Base-by-base conservation (phyloP, 1,140 invertebrate genomes). In the Leguminivora glycinivorella region DNA sequence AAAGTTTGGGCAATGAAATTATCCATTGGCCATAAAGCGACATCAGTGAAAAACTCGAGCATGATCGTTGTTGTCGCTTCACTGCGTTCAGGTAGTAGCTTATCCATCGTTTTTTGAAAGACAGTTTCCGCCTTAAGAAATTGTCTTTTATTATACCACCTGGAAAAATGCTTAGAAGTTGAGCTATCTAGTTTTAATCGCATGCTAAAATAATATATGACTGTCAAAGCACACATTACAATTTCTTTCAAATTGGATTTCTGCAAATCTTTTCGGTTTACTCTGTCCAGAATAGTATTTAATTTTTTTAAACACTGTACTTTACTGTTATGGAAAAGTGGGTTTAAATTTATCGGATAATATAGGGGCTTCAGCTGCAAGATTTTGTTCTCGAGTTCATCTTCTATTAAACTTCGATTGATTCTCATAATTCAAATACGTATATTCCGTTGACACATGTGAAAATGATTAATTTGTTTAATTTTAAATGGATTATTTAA, bases 121-220 rank as follows among this genome's bases (percentile, higher is more conserved):
- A 69, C 66, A 38, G 29, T 22, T 67, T 84, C 81, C 4, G 77
- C 76, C 70, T 63, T 79, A 24, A 71, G 68, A 69, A 84, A 84
- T 17, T 71, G 67, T 60, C 73, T 75, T 31, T 74, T 76, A 7
- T 69, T 70, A 52, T 22, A n/a, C 47, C 69, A 76, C 60, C 74
- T 78, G 47, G 74, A 67, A 70, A 73, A 71, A 24, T 70, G 73
- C 24, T 66, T 75, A 7, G 75, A 73, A 9, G 67, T 76, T 1
- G 77, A 34, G 52, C 67, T 74, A 12, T 68, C 75, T 14, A 80
- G 22, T 72, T 83, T 84, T 0, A 84, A 56, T 7, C 75, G 72
- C 81, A 84, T 83, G 9, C 80, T 81, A 66, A 84, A 84, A 31
- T 78, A 84, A 34, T 83, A 84, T 1, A 84, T 56, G 7, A 79